Evolutionary conservation across 2,113 vertebrate species (phyloP).

Genomic region (Struthidea cinerea): DNA sequence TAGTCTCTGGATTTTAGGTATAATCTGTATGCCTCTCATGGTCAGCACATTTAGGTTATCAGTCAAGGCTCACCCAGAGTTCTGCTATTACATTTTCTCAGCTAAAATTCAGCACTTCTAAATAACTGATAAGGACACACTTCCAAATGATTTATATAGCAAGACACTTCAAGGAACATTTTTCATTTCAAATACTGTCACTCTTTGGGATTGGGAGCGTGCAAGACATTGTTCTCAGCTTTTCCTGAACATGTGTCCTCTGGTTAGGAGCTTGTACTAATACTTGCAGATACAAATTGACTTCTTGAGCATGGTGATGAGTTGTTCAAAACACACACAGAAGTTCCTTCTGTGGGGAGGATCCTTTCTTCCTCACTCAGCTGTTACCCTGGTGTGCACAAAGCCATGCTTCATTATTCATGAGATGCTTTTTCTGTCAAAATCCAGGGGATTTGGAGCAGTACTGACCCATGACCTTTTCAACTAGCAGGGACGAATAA

Average conservation of each 20-base stretch:
- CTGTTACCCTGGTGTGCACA: neutral
- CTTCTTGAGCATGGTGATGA: neutral
- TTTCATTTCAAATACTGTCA: slow-evolving; percentile 28
- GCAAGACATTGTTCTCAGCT: slow-evolving; percentile 3
- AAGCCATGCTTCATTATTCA: slow-evolving; percentile 60
- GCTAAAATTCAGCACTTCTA: slow-evolving; percentile 21
- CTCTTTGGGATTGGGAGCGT: neutral
- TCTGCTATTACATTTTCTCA: slow-evolving; percentile 42
- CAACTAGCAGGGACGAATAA: slow-evolving; percentile 57
- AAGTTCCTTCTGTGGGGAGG: neutral
- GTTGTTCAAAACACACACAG: neutral
- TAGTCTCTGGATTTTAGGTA: slow-evolving; percentile 7
- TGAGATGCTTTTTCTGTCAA: slow-evolving; percentile 13
- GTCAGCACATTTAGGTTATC: slow-evolving; percentile 32
- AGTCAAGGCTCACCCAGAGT: neutral
- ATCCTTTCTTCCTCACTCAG: neutral
- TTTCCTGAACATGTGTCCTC: neutral
- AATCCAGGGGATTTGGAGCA: slow-evolving; percentile 55
- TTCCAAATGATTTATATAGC: slow-evolving; percentile 9
- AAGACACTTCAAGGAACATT: slow-evolving; percentile 11
- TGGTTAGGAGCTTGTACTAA: neutral
- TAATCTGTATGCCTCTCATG: slow-evolving; percentile 10
- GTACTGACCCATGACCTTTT: slow-evolving; percentile 58
- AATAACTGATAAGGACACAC: slow-evolving; percentile 36
- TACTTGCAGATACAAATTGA: neutral